phyloP scores from a whole-genome alignment of 2,797 vertebrate species.

The Syngnathus rostellatus region DNA sequence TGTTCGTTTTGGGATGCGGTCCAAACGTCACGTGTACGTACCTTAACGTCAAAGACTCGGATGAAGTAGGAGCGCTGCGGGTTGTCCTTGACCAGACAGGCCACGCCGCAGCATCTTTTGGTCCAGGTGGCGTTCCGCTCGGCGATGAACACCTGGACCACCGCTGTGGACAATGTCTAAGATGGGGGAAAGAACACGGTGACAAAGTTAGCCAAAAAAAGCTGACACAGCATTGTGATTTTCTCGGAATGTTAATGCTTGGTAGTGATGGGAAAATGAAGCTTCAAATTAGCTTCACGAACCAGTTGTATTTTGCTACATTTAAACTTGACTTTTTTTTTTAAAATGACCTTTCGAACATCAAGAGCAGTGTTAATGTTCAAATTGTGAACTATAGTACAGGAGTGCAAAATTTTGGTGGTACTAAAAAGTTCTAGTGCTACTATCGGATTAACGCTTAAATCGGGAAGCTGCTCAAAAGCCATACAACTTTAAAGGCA shows the following conservation, averaged over 20 bases:
- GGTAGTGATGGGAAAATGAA: too few species aligned
- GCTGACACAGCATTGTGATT: too few species aligned
- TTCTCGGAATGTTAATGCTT: too few species aligned
- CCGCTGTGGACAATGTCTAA: conserved; percentile 83
- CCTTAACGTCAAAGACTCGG: conserved; percentile 90
- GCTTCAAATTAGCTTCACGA: too few species aligned
- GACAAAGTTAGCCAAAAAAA: background rate
- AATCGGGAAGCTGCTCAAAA: background rate
- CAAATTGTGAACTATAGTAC: too few species aligned
- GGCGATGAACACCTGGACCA: conserved; percentile 85
- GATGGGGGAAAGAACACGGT: conserved; percentile 10
- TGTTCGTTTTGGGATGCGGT: background rate
- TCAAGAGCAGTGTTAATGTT: too few species aligned
- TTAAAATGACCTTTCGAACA: too few species aligned
- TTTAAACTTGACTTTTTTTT: too few species aligned
- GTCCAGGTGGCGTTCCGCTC: conserved; percentile 84
- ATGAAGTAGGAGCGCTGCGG: conserved; percentile 90
- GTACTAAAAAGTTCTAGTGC: background rate
- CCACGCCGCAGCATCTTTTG: conserved; percentile 91
- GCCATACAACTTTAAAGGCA: background rate
- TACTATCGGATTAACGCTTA: background rate
- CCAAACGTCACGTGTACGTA: conserved; percentile 42
- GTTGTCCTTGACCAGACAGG: conserved; percentile 97
- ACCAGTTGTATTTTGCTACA: too few species aligned
- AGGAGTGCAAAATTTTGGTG: background rate